A percentile compares a stretch with the other conserved stretches of the same genome.
These are phyloP conservation scores for Belonocnema kinseyi DNA, from an alignment of 1,140 invertebrate species.

Conservation along the genomic window DNA sequence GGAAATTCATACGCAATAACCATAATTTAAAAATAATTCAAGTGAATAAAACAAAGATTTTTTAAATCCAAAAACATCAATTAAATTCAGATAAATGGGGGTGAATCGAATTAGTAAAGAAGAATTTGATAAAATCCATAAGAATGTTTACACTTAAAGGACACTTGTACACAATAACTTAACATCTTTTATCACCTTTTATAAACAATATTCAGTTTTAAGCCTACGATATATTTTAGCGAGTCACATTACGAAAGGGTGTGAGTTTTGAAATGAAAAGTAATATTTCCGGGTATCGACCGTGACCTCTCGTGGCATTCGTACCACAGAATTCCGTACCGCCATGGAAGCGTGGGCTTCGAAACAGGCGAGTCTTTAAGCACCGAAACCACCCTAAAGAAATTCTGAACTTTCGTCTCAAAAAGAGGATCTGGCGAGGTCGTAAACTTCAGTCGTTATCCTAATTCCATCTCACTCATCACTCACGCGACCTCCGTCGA, in stretches of 20 bases:
- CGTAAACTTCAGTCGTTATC: constrained; percentile 39
- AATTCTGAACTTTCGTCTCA: constrained; percentile 31
- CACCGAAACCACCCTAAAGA: constrained; percentile 15
- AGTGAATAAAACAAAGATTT: too few relatives aligned
- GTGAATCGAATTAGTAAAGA: too few relatives aligned
- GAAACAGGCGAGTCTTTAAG: not conserved
- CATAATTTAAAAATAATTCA: too few relatives aligned
- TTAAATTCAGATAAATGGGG: too few relatives aligned
- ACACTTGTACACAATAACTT: too few relatives aligned
- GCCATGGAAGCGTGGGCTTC: constrained; percentile 41
- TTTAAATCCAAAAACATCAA: too few relatives aligned
- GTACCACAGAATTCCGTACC: constrained; percentile 32
- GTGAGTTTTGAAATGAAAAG: not conserved
- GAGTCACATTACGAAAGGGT: not conserved
- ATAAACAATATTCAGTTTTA: not conserved
- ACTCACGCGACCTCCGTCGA: not conserved
- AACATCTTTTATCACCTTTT: too few relatives aligned
- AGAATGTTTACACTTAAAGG: too few relatives aligned
- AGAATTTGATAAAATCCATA: too few relatives aligned
- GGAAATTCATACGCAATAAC: too few relatives aligned
- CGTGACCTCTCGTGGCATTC: not conserved
- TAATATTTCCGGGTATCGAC: not conserved
- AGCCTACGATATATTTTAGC: not conserved
- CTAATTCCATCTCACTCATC: constrained; percentile 12
- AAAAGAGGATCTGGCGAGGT: not conserved